A percentile compares a stretch with the other conserved stretches of the same genome.
Evolutionary conservation across 2,113 vertebrate genomes (phyloP).

Genomic region (Hystrix brachyura): DNA sequence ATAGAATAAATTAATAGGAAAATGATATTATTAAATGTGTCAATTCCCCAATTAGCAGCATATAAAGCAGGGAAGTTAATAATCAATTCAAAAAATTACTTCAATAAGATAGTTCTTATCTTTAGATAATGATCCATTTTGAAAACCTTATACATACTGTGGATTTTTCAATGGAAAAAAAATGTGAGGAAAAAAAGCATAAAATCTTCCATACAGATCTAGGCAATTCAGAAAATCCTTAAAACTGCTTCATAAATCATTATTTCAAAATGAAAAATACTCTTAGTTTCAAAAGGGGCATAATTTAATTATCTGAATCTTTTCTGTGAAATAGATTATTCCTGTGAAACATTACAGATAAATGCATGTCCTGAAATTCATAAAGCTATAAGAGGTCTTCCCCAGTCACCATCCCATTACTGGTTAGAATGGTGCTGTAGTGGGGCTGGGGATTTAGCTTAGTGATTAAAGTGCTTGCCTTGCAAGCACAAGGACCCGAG

Average conservation of each 20-base stretch:
- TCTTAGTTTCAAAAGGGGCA: background rate
- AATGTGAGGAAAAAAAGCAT: background rate
- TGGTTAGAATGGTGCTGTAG: background rate
- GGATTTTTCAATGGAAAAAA: background rate
- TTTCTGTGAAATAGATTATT: conserved; percentile 24
- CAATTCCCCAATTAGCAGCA: background rate
- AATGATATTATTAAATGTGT: background rate
- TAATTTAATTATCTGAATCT: conserved; percentile 54
- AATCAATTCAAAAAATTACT: background rate
- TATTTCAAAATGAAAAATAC: conserved; percentile 41
- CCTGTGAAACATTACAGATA: conserved; percentile 45
- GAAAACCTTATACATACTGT: conserved; percentile 15
- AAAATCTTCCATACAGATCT: conserved; percentile 29
- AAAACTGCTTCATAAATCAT: conserved; percentile 4
- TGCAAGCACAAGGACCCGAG: too few species aligned
- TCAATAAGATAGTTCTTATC: background rate
- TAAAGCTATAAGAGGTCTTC: background rate
- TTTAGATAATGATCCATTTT: background rate
- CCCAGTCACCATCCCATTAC: background rate
- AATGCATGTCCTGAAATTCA: conserved; percentile 36
- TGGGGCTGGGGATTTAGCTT: too few species aligned
- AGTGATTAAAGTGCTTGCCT: too few species aligned
- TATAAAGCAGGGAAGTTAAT: conserved; percentile 33
- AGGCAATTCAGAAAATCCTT: background rate
- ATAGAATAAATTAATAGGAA: conserved; percentile 1